Percentiles rank a stretch among this genome's conserved stretches.
These are phyloP conservation scores for Tenthredo livida DNA, from an alignment of 2,888 invertebrate species.

Conservation along the genomic window DNA sequence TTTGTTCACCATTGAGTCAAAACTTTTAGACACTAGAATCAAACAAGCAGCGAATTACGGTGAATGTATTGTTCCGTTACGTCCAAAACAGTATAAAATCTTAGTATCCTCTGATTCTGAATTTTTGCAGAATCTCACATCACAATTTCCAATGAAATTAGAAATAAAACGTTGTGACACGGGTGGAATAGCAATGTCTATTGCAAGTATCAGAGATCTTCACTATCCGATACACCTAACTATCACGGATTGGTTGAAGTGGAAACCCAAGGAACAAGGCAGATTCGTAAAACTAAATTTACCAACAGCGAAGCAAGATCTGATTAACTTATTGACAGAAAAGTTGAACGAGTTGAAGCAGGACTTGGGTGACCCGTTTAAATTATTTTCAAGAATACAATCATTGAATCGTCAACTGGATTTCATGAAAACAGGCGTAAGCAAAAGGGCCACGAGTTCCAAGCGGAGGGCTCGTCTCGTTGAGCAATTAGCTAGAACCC, in stretches of 20 bases:
- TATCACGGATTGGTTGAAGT: background rate
- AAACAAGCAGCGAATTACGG: background rate
- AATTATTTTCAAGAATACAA: slow-evolving; percentile 78
- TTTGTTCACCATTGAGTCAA: background rate
- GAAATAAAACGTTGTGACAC: background rate
- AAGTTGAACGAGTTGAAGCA: slow-evolving; percentile 77
- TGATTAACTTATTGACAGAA: slow-evolving; percentile 64
- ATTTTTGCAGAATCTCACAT: slow-evolving; percentile 20
- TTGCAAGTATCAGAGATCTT: background rate
- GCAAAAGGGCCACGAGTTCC: background rate
- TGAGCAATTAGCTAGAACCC: slow-evolving; percentile 18
- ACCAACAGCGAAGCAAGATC: background rate
- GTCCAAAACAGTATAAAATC: background rate
- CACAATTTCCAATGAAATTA: background rate
- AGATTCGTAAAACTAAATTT: slow-evolving; percentile 18
- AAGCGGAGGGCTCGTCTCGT: slow-evolving; percentile 1
- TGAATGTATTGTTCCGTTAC: background rate
- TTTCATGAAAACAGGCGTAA: background rate
- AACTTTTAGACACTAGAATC: background rate
- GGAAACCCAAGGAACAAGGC: background rate
- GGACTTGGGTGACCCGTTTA: slow-evolving; percentile 80
- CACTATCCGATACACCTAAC: background rate
- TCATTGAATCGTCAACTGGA: slow-evolving; percentile 76
- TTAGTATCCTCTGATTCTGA: background rate
- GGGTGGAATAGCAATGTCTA: background rate